A percentile compares a stretch with the other conserved stretches of the same genome.
These are phyloP conservation scores for Carcinoscorpius rotundicauda DNA, from an alignment of 1,140 invertebrate species.

Conservation along the genomic window DNA sequence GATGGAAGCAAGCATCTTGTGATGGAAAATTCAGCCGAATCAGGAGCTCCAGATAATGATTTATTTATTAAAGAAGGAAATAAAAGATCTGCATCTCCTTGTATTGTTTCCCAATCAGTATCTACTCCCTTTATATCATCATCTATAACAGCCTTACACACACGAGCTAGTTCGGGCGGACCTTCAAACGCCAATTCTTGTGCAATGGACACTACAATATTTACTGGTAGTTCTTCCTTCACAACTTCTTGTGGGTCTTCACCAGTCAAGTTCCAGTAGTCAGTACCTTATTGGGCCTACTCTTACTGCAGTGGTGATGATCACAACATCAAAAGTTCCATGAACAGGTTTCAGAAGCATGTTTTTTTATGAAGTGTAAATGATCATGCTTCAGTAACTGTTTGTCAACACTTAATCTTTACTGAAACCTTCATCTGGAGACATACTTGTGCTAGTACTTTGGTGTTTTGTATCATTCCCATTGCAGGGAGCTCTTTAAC, in stretches of 20 bases:
- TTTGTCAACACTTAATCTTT: too few relatives aligned
- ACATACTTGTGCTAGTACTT: too few relatives aligned
- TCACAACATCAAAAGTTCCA: too few relatives aligned
- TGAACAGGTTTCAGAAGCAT: too few relatives aligned
- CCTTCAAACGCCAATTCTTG: slow-evolving; percentile 16
- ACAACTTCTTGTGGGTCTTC: slow-evolving; percentile 17
- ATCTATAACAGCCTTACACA: slow-evolving; percentile 21
- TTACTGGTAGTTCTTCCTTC: slow-evolving; percentile 9
- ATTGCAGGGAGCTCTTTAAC: too few relatives aligned
- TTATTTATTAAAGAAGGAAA: not conserved
- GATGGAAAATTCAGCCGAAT: not conserved
- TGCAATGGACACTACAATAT: slow-evolving; percentile 19
- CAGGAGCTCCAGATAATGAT: not conserved
- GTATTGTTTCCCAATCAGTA: slow-evolving; percentile 6
- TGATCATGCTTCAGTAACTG: too few relatives aligned
- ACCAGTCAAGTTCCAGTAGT: slow-evolving; percentile 20
- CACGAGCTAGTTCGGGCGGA: slow-evolving; percentile 16
- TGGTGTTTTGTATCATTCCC: too few relatives aligned
- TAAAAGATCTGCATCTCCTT: slow-evolving; percentile 12
- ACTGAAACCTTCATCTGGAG: too few relatives aligned
- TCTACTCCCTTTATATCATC: slow-evolving; percentile 14
- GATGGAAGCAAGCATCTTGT: not conserved
- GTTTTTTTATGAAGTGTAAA: too few relatives aligned
- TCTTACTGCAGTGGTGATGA: too few relatives aligned
- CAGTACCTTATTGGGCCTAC: not conserved